These are phyloP conservation scores for Megalopta genalis DNA, from an alignment of 1,140 invertebrate species.

Conservation along the genomic window DNA sequence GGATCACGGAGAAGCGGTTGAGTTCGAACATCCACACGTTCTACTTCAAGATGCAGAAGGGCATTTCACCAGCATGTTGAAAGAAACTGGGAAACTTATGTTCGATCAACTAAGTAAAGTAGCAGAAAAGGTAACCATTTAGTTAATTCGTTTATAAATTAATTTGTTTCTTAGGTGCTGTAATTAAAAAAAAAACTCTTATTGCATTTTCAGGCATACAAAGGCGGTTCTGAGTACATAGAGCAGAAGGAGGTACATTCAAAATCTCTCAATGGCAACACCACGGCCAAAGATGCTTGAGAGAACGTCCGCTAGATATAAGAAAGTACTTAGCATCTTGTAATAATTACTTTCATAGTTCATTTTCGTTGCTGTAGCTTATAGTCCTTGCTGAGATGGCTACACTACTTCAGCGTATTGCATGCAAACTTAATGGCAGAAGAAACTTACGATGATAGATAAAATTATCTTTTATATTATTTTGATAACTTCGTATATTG, in stretches of 20 bases:
- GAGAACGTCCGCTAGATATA: background rate
- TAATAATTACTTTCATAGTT: background rate
- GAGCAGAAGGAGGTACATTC: background rate
- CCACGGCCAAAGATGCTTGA: background rate
- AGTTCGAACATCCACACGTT: conserved; percentile 82
- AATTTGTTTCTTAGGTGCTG: background rate
- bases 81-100: conserved; percentile 78
- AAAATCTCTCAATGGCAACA: background rate
- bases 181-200: background rate
- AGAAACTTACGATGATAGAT: background rate
- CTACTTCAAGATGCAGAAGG: conserved; percentile 79
- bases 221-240: background rate
- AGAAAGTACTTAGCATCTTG: background rate
- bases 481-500: conserved; percentile 1
- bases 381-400: background rate
- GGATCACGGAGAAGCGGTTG: conserved; percentile 76
- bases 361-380: background rate
- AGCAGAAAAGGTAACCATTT: conserved; percentile 72
- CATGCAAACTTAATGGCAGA: no score
- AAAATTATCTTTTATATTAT: conserved; percentile 12
- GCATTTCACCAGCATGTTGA: conserved; percentile 76
- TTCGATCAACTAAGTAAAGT: conserved; percentile 73
- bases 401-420: background rate
- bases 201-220: conserved; percentile 47
- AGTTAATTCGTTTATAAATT: no score